Percentiles rank a stretch among this genome's conserved stretches.
Conservation (phyloP, 2,113 vertebrate species). For the Bufo gargarizans region DNA sequence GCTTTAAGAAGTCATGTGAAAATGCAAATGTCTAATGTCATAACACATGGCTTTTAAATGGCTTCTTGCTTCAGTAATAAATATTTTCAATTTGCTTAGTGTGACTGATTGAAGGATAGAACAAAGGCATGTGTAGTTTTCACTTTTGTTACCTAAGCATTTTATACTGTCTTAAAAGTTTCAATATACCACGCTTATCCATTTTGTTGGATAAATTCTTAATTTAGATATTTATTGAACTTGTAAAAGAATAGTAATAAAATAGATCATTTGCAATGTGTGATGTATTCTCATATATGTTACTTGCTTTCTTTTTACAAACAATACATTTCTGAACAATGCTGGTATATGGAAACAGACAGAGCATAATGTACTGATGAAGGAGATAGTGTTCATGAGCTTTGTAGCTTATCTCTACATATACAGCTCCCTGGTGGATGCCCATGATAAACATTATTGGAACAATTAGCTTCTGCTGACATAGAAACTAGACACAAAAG, state of each 20-base stretch:
- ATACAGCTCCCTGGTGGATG: conserved; percentile 86
- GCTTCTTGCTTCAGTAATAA: background rate
- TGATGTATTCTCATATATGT: background rate
- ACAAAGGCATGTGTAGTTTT: background rate
- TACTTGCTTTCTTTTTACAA: background rate
- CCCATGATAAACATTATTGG: conserved; percentile 86
- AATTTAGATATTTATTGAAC: background rate
- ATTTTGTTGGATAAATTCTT: background rate
- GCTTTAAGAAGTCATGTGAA: background rate
- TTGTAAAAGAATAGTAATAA: background rate
- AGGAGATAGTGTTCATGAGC: conserved; percentile 80
- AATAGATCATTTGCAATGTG: background rate
- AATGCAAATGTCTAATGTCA: background rate
- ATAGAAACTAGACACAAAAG: conserved; percentile 81
- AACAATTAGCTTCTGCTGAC: conserved; percentile 85
- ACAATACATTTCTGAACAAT: background rate
- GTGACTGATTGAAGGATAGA: background rate
- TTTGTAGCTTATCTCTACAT: conserved; percentile 84
- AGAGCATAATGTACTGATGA: conserved; percentile 79
- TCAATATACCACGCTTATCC: background rate
- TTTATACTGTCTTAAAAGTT: background rate
- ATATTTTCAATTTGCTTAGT: background rate
- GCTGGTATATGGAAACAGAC: conserved; percentile 70
- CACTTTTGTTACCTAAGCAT: background rate
- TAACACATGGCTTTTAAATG: conserved; percentile 3